Base-by-base conservation (phyloP, 2,797 vertebrate genomes). In the Hyperoplus lanceolatus region DNA sequence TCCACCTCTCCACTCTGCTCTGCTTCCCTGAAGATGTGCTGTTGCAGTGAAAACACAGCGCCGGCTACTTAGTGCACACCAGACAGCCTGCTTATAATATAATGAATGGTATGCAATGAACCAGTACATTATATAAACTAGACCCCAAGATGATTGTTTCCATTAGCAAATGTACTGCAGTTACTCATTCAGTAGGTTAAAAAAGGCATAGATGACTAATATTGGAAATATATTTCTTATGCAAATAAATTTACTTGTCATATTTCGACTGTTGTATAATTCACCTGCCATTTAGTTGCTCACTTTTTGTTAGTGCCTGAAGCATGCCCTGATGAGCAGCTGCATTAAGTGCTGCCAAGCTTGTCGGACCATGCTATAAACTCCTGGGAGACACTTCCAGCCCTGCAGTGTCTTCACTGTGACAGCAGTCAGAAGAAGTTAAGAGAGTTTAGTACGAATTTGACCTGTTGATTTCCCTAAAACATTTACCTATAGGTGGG, bases 31-130 rank as follows among this genome's bases (percentile, higher is more conserved):
- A 87, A 80, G 83, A 76, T 49, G 63, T 58, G 55, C 77, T 77
- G 73, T 88, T 88, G 89, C 87, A 83, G 73, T 84, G 46, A 76
- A 82, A 84, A 57, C 64, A 56, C 65, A 67, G 50, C 67, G 49
- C 36, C 60, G n/a, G 67, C 64, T 63, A 51, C 66, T 46, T 54
- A 69, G 63, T 66, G 50, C 74, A 77, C 70, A 63, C 53, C 12
- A 48, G 15, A 72, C 56, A 71, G 29, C 54, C 51, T 56, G 61
- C 42, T 41, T 60, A 41, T 12, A 50, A 50, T 8, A 59, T 59
- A 11, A 16, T 39, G 58, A 57, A 81, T 61, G 42, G 36, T 58
- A 61, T 60, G 49, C 75, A 71, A 11, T 57, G 57, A 29, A 65
- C 39, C 43, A 49, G 42, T 6, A 51, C 39, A 70, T 67, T 54